These are phyloP conservation scores for Leptinotarsa peninsularis DNA, from an alignment of 2,888 invertebrate genomes.

Conservation along the genomic window DNA sequence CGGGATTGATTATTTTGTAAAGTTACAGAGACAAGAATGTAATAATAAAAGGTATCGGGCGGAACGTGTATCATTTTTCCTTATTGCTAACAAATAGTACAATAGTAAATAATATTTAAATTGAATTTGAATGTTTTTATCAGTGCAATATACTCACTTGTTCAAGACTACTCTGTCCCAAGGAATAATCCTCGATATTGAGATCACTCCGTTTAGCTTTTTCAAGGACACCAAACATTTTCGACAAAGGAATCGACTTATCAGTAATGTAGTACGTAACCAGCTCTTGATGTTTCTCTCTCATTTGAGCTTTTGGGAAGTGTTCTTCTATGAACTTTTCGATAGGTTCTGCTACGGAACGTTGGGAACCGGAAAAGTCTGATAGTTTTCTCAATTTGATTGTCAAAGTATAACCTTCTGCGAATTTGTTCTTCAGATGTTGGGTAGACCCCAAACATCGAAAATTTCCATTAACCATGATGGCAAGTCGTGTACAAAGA, in stretches of 20 bases:
- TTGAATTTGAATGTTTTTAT: too few species aligned
- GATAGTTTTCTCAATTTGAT: slow-evolving; percentile 63
- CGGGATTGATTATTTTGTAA: too few species aligned
- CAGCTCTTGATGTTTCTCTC: slow-evolving; percentile 79
- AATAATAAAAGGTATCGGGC: too few species aligned
- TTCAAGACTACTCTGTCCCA: slow-evolving; percentile 86
- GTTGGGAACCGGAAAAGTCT: slow-evolving; percentile 34
- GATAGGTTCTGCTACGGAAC: slow-evolving; percentile 47
- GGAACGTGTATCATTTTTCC: too few species aligned
- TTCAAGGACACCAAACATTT: slow-evolving; percentile 83
- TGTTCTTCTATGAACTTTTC: slow-evolving; percentile 57
- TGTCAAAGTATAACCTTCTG: slow-evolving; percentile 69
- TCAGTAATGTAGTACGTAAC: slow-evolving; percentile 78
- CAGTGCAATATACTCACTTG: slow-evolving; percentile 66
- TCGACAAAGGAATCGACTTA: slow-evolving; percentile 75
- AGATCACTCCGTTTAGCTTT: slow-evolving; percentile 59
- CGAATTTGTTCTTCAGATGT: slow-evolving; percentile 84
- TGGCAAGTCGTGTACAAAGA: slow-evolving; percentile 82
- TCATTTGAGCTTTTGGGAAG: slow-evolving; percentile 62
- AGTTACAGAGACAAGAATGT: too few species aligned
- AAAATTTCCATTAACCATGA: slow-evolving; percentile 88
- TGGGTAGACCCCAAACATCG: slow-evolving; percentile 85
- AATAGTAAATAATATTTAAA: too few species aligned
- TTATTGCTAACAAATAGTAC: too few species aligned
- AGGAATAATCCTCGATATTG: slow-evolving; percentile 82